Base-by-base conservation (phyloP, 2,113 vertebrate genomes). In the Oncorhynchus tshawytscha region DNA sequence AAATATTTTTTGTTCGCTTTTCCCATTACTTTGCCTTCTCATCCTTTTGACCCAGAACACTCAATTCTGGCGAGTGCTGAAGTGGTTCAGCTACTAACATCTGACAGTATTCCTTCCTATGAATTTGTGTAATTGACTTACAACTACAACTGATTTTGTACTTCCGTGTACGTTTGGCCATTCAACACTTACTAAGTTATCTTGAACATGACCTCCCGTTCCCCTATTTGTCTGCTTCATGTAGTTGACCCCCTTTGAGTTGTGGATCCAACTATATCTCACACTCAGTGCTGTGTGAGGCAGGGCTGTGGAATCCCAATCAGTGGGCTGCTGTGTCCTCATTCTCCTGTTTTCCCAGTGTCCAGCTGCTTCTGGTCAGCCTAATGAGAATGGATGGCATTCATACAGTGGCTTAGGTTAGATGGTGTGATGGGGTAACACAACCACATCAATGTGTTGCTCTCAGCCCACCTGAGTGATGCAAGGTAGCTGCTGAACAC, bases 241-340 rank as follows among this genome's bases (percentile, higher is more conserved):
- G 83, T 74, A 9, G 81, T 80, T 87, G 39, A 45, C 39, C 39
- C 39, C 39, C 39, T 45, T 45, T 45, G 39, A 45, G 39, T 45
- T 45, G 82, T 67, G 85, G 88, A 90, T 91, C 89, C 87, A 72
- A 88, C 88, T 82, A 87, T 90, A 89, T 85, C 85, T 88, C 86
- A 80, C 81, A 45, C 79, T 85, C 74, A 80, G 82, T 75, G 51
- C 16, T 81, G 27, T 45, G 9, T 80, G 87, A 84, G 78, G 86
- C 73, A 48, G 18, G 45, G 57, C 75, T 64, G 54, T 20, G 7
- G 29, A 70, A 78, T 89, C 85, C 83, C 86, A 87, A 87, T 89
- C 84, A 90, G 85, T 39, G 2, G 67, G 76, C 81, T 12, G 71
- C 81, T 45, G 77, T 86, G 90, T 92, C 89, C 91, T 89, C 88